These are phyloP conservation scores for Noturus placidus DNA, from an alignment of 2,113 vertebrate species.

Conservation along the genomic window DNA sequence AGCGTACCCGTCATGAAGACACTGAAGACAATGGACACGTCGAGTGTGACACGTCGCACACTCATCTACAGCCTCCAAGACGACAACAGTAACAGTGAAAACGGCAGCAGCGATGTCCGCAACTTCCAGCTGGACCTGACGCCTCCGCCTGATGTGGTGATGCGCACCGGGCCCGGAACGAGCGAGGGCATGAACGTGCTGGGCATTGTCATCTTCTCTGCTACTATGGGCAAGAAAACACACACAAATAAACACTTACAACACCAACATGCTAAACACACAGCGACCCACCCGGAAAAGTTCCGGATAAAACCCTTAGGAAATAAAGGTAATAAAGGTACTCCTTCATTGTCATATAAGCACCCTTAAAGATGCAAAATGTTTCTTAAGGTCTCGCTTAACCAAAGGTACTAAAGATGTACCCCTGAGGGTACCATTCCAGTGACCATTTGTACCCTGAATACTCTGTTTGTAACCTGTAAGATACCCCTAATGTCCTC, in stretches of 20 bases:
- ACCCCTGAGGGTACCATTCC: not conserved
- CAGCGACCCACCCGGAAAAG: too few relatives aligned
- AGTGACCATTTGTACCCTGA: not conserved
- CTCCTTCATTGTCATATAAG: not conserved
- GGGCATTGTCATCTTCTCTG: constrained; percentile 95
- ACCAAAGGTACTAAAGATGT: not conserved
- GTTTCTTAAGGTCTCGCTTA: not conserved
- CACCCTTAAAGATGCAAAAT: not conserved
- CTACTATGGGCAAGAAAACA: constrained; percentile 86
- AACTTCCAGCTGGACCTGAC: constrained; percentile 94
- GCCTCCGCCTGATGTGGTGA: constrained; percentile 85
- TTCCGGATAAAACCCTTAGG: not conserved
- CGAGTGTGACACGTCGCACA: constrained; percentile 64
- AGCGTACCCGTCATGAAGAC: constrained; percentile 79
- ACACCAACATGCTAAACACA: not conserved
- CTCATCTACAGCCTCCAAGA: constrained; percentile 89
- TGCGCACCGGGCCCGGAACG: constrained; percentile 85
- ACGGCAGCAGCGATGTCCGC: constrained; percentile 82
- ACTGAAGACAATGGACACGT: constrained; percentile 65
- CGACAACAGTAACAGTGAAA: constrained; percentile 80
- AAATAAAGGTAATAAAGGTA: not conserved
- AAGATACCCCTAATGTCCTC: not conserved
- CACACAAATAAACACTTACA: not conserved
- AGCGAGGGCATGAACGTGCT: constrained; percentile 97
- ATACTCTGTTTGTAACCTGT: too few relatives aligned